A percentile compares a stretch with the other conserved stretches of the same genome.
phyloP scores from a whole-genome alignment of 2,797 vertebrate genomes.

The Arctocebus calabarensis region DNA sequence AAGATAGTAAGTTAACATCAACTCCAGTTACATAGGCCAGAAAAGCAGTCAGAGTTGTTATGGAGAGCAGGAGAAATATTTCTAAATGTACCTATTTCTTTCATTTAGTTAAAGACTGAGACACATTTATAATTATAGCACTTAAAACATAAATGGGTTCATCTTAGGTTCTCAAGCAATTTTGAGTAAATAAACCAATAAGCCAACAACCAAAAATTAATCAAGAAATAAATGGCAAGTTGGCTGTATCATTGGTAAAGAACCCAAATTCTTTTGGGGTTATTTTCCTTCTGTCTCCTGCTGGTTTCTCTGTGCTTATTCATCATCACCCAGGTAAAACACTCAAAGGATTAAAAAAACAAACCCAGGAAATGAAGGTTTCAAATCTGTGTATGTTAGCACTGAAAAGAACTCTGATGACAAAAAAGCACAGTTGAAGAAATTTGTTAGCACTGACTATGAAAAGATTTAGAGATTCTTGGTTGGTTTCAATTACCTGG shows the following conservation, averaged over 20 bases:
- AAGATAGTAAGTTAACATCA: conserved; percentile 3
- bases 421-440: neutral
- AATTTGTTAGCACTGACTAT: neutral
- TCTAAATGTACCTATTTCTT: neutral
- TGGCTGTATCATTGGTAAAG: neutral
- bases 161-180: neutral
- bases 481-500: neutral
- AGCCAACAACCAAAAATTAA: neutral
- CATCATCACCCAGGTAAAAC: neutral
- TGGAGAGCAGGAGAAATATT: neutral
- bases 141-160: neutral
- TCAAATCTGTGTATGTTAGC: neutral
- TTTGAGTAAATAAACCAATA: neutral
- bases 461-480: neutral
- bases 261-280: neutral
- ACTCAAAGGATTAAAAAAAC: too few species aligned
- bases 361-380: neutral
- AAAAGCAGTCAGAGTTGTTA: neutral
- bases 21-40: neutral
- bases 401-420: neutral
- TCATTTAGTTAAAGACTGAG: neutral
- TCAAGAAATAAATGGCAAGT: neutral
- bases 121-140: neutral
- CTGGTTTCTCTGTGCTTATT: neutral
- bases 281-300: neutral